Conservation (phyloP, 1,140 invertebrate genomes). For the Drosophila bocqueti region DNA sequence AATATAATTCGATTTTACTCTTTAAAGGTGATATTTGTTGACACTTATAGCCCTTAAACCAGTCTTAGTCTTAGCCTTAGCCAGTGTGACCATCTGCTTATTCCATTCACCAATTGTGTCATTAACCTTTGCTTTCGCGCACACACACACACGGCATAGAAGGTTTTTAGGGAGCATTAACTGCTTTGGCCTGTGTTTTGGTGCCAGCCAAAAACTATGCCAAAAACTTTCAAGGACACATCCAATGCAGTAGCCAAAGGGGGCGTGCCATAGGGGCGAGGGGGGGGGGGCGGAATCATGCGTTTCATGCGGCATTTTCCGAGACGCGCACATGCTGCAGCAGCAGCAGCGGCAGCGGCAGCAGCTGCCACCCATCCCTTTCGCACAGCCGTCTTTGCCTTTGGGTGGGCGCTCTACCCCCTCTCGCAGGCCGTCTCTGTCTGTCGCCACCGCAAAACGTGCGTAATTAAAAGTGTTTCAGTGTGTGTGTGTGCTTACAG, state of each 20-base stretch:
- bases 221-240: constrained; percentile 85
- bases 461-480: constrained; percentile 74
- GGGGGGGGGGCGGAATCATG: constrained; percentile 31
- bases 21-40: not conserved
- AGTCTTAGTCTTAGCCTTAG: not conserved
- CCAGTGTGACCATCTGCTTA: constrained; percentile 8
- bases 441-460: constrained; percentile 71
- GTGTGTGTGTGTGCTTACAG: constrained; percentile 37
- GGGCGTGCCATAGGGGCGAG: not conserved
- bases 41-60: too few species aligned
- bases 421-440: not conserved
- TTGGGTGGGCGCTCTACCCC: not conserved
- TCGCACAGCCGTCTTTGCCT: not conserved
- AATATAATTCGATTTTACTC: not conserved
- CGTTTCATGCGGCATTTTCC: constrained; percentile 63
- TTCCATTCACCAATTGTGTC: constrained; percentile 40
- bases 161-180: constrained; percentile 57
- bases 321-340: constrained; percentile 49
- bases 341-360: not conserved
- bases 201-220: constrained; percentile 75
- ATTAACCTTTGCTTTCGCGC: constrained; percentile 53
- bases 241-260: constrained; percentile 41
- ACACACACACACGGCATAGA: constrained; percentile 2
- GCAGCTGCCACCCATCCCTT: constrained; percentile 10
- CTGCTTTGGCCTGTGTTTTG: constrained; percentile 38